These are phyloP conservation scores for Hyposoter dolosus DNA, from an alignment of 2,888 invertebrate genomes.

Conservation along the genomic window DNA sequence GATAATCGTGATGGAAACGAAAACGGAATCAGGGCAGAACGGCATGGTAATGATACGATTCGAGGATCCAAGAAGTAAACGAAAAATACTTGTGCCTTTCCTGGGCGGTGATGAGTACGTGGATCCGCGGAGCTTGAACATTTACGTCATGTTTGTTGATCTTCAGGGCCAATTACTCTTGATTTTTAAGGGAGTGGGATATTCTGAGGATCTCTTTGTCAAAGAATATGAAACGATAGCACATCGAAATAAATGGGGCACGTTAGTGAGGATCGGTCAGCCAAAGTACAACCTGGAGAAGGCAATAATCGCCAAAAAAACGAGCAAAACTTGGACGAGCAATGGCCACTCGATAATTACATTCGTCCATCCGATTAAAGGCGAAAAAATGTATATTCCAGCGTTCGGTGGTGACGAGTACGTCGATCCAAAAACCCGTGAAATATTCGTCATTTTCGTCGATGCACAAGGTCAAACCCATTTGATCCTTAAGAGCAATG, in stretches of 20 bases:
- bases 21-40: neutral
- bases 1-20: neutral
- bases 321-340: neutral
- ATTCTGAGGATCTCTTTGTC: neutral
- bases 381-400: neutral
- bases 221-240: neutral
- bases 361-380: constrained; percentile 31
- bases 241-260: constrained; percentile 9
- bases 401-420: constrained; percentile 23
- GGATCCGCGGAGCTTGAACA: neutral
- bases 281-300: constrained; percentile 20
- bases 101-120: constrained; percentile 43
- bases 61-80: constrained; percentile 21
- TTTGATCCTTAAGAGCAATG: constrained; percentile 33
- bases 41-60: constrained; percentile 41
- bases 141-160: constrained; percentile 44
- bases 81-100: constrained; percentile 22
- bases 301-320: neutral
- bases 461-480: constrained; percentile 35
- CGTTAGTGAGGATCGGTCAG: constrained; percentile 5
- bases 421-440: constrained; percentile 14
- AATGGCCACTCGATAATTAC: neutral
- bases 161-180: constrained; percentile 10
- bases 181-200: neutral
- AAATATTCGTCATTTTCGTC: constrained; percentile 42